Evolutionary conservation across 2,888 invertebrate genomes (phyloP).

Genomic region (Protodeltote pygarga): DNA sequence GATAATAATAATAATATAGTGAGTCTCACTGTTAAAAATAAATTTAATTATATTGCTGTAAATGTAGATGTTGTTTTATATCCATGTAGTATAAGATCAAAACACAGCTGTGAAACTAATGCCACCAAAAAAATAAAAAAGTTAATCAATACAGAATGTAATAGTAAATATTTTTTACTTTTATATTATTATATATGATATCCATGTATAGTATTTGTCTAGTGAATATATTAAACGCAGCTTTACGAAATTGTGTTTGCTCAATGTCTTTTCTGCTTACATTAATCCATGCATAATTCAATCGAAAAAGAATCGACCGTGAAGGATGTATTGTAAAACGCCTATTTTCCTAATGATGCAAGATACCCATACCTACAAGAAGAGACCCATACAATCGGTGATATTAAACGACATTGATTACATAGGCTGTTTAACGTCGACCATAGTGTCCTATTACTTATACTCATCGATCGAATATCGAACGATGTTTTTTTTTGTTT

Average conservation of each 20-base stretch:
- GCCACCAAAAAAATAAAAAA: slow-evolving; percentile 6
- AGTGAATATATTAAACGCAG: slow-evolving; percentile 34
- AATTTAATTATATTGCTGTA: not conserved
- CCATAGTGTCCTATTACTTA: no score
- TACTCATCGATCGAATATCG: no score
- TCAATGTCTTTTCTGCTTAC: slow-evolving; percentile 32
- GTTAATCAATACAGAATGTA: slow-evolving; percentile 5
- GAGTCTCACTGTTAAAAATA: slow-evolving; percentile 8
- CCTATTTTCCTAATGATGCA: not conserved
- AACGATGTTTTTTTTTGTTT: no score
- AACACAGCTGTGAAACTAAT: slow-evolving; percentile 17
- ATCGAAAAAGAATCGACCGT: slow-evolving; percentile 8
- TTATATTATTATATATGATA: slow-evolving; percentile 24
- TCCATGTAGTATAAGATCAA: slow-evolving; percentile 27
- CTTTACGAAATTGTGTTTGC: slow-evolving; percentile 37
- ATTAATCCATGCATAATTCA: slow-evolving; percentile 5
- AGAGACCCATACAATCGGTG: no score
- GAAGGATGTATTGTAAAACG: not conserved
- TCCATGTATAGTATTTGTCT: slow-evolving; percentile 30
- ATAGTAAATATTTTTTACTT: slow-evolving; percentile 44
- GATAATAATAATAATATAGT: no score
- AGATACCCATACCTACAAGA: slow-evolving; percentile 1
- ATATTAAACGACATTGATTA: no score
- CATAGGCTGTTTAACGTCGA: no score
- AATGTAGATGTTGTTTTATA: slow-evolving; percentile 16